Percentiles rank a stretch among this genome's conserved stretches.
phyloP scores from a whole-genome alignment of 2,888 invertebrate genomes.

The Cremastinae sp. region DNA sequence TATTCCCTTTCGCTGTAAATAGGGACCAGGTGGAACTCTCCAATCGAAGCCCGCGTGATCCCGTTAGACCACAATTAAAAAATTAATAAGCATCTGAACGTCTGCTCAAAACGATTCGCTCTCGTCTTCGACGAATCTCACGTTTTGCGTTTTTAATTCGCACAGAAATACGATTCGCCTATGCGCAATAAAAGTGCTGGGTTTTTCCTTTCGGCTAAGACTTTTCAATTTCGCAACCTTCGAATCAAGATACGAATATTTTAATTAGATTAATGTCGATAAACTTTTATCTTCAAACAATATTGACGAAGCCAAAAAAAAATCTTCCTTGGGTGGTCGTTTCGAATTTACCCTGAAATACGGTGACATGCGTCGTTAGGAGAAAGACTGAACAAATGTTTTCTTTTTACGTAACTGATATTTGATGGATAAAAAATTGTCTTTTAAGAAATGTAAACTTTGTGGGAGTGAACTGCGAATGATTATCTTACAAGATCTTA shows the following conservation, averaged over 20 bases:
- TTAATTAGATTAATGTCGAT: no score
- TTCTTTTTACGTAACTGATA: no score
- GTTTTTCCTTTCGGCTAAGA: not conserved
- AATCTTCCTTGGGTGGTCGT: not conserved
- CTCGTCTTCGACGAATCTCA: slow-evolving; percentile 29
- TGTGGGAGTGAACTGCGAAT: no score
- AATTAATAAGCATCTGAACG: slow-evolving; percentile 62
- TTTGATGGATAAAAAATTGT: no score
- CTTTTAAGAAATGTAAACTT: no score
- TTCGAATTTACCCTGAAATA: not conserved
- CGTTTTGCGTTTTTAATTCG: slow-evolving; percentile 11
- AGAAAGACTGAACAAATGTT: no score
- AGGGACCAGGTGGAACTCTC: not conserved
- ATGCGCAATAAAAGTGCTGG: not conserved
- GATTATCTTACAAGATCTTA: no score
- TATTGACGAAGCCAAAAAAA: not conserved
- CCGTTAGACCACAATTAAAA: slow-evolving; percentile 61
- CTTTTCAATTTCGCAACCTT: no score
- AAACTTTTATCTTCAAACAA: no score
- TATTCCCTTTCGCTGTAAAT: slow-evolving; percentile 29
- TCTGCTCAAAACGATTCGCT: slow-evolving; percentile 37
- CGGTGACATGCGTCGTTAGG: no score
- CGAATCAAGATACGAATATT: no score
- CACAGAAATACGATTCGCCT: not conserved
- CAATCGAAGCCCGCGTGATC: slow-evolving; percentile 39